These are phyloP conservation scores for Cordylochernes scorpioides DNA, from an alignment of 2,888 invertebrate genomes.

Conservation along the genomic window DNA sequence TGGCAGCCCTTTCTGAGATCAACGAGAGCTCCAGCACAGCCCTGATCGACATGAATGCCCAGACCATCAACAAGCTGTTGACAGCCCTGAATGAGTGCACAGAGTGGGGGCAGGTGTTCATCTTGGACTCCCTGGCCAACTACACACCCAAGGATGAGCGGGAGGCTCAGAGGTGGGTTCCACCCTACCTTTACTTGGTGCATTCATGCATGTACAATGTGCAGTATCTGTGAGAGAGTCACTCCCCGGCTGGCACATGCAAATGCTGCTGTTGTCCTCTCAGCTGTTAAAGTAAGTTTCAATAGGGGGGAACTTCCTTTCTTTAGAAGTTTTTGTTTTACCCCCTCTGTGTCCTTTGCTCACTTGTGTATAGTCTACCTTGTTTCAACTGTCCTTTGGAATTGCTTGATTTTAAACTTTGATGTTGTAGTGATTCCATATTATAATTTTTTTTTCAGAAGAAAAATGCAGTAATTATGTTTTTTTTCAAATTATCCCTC, in stretches of 20 bases:
- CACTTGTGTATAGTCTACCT: too few relatives aligned
- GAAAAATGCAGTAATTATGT: too few relatives aligned
- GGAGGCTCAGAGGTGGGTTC: slow-evolving; percentile 50
- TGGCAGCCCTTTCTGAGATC: slow-evolving; percentile 91
- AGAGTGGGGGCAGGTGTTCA: slow-evolving; percentile 97
- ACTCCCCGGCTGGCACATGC: slow-evolving; percentile 92
- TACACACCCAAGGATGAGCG: slow-evolving; percentile 87
- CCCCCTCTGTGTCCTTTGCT: too few relatives aligned
- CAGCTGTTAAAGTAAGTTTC: slow-evolving; percentile 59
- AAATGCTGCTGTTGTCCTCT: slow-evolving; percentile 92
- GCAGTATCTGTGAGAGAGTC: slow-evolving; percentile 75
- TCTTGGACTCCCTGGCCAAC: slow-evolving; percentile 84
- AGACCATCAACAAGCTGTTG: slow-evolving; percentile 85
- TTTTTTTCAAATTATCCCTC: too few relatives aligned
- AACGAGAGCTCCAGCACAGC: slow-evolving; percentile 91
- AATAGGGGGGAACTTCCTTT: too few relatives aligned
- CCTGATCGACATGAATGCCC: slow-evolving; percentile 82
- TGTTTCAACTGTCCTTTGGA: too few relatives aligned
- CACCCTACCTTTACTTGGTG: not conserved
- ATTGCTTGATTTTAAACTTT: too few relatives aligned
- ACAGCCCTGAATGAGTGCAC: slow-evolving; percentile 98
- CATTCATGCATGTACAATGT: slow-evolving; percentile 1
- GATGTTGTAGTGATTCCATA: too few relatives aligned
- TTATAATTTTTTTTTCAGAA: too few relatives aligned
- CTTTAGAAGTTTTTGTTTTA: too few relatives aligned